Evolutionary conservation across 2,888 invertebrate genomes (phyloP), one percentile per base, ranked within the genome.

Genomic region (Callimorpha dominula): DNA sequence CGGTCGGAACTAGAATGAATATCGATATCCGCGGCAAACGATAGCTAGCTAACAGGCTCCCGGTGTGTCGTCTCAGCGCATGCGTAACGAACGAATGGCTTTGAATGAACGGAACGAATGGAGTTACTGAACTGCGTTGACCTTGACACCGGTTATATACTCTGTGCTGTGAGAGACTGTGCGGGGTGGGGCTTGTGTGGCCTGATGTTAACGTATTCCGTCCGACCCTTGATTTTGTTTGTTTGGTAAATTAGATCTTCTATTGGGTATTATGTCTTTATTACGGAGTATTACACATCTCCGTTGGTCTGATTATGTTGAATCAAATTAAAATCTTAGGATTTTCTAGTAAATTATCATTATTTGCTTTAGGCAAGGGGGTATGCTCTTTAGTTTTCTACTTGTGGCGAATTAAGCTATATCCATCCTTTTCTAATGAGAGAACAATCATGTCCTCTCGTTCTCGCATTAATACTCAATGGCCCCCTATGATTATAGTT

Each of bases 1-100:
- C 89, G 90, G 91, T 90, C 89, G 83, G 75, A 88, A 91, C 92
- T 89, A 88, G 91, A 93, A 90, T 93, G 91, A 90, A 81, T 83
- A 78, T 74, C 42, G 67, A 14, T 75, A 78, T 31, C 60, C 78
- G 83, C 85, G 85, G 78, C 71, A 83, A 81, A 81, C 78, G 83
- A 86, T 84, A 62, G 52, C 54, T 72, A 69, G 64, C 20, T 31
- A 14, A 31, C 31, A 31, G 31, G 60, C 60, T 31, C 60, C 31
- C 31, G 31, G 60, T 60, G 31, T 60, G 31, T 31, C 60, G 60
- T 65, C 73, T 75, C 77, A 70, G 75, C 83, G 88, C 87, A 87
- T 85, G 89, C 86, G 86, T 85, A 82, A 78, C 78, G 86, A 86
- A 81, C 78, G 87, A 87, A 83, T 79, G 78, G 71, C 42, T 78